Evolutionary conservation across 1,140 invertebrate genomes (phyloP), one percentile per base, ranked within the genome.

Genomic region (Caenorhabditis latens): DNA sequence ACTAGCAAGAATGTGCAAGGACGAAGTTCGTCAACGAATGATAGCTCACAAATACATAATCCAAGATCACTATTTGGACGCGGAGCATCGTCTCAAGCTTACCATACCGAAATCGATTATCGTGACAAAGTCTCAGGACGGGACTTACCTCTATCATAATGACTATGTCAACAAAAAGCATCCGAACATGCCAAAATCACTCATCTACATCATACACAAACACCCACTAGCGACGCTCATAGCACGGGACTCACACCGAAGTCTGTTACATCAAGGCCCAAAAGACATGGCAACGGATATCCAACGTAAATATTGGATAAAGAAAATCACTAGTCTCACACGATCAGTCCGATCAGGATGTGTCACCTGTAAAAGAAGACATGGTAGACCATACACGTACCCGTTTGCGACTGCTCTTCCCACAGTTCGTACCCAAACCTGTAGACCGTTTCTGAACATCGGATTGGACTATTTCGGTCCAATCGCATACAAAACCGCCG

Each of bases 381-480:
- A 86, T 43, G 58, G 24, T 4, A 2, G 11, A 13, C 85, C 85
- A 57, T 55, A 58, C 13, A 40, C 7, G 48, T 85, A 71, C 48
- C 84, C 84, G n/a, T 40, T n/a, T 46, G n/a, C 61, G 6, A 57
- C 67, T 2, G 50, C 8, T 16, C 21, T 86, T 5, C 84, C 84
- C 6, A 21, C 32, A 48, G 32, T 40, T 9, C 32, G 61, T 6
- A 63, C 53, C 2, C 42, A 32, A 50, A 7, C 19, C 3, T 32
- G 21, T 16, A 9, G 50, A 9, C 85, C 85, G 13, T 86, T 86
- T 53, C 32, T 84, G 21, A 4, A 86, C 32, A 50, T 67, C n/a
- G 85, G 85, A 9, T 24, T 86, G 5, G 85, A 86, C 19, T 75
- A 86, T n/a, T 86, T 86, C 42, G 85, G 85, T 32, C 85, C 85